Evolutionary conservation across 1,140 invertebrate genomes (phyloP).

Genomic region (Eufriesea mexicana): DNA sequence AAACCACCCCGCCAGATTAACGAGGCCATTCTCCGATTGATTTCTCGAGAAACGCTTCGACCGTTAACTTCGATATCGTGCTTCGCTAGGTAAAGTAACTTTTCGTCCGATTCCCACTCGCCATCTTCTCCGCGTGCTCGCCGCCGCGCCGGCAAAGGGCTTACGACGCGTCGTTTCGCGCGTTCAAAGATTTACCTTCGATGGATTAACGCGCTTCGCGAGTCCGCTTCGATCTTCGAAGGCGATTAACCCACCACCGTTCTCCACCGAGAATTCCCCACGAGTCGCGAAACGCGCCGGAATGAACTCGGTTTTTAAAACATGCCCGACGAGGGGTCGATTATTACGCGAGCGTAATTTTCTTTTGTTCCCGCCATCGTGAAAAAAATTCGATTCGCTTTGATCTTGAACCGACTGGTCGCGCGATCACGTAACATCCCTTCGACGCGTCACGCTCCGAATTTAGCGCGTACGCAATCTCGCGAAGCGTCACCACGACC

Average conservation of each 20-base stretch:
- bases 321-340: background rate
- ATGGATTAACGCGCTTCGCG: background rate
- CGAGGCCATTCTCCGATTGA: constrained; percentile 81
- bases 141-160: background rate
- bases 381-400: constrained; percentile 24
- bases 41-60: constrained; percentile 75
- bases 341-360: constrained; percentile 14
- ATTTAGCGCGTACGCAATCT: background rate
- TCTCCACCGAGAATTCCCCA: background rate
- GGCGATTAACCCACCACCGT: background rate
- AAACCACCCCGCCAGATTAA: constrained; percentile 79
- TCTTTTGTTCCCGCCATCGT: background rate
- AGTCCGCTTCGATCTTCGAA: background rate
- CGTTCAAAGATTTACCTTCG: background rate
- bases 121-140: background rate
- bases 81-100: constrained; percentile 46
- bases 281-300: background rate
- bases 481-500: background rate
- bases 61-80: constrained; percentile 67
- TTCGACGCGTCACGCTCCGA: constrained; percentile 9
- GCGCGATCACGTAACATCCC: constrained; percentile 30
- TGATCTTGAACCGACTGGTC: constrained; percentile 14
- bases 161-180: background rate
- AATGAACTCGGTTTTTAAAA: constrained; percentile 3
- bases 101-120: constrained; percentile 42